Percentiles rank a stretch among this genome's conserved stretches.
Evolutionary conservation across 2,797 vertebrate genomes (phyloP).

Genomic region (Chelidonichthys spinosus): DNA sequence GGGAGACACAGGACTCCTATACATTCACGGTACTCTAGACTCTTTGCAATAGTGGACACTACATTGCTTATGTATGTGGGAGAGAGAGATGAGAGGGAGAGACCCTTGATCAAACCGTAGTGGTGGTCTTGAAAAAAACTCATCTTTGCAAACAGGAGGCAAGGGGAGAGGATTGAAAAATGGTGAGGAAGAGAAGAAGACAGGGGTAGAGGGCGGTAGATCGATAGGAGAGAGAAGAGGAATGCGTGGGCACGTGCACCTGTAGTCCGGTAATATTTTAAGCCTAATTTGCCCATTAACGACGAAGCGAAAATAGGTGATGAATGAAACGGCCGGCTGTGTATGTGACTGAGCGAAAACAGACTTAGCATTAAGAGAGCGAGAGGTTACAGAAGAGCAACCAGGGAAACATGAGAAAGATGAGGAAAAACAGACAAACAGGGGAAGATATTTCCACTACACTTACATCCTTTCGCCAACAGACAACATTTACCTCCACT

Average conservation of each 20-base stretch:
- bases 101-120: conserved; percentile 11
- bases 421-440: not conserved
- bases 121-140: not conserved
- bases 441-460: not conserved
- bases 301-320: not conserved
- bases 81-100: too few species aligned
- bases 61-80: not conserved
- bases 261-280: not conserved
- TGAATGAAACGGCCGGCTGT: not conserved
- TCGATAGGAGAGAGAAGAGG: not conserved
- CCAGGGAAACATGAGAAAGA: not conserved
- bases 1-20: conserved; percentile 93
- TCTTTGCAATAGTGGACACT: not conserved
- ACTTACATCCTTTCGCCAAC: not conserved
- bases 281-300: conserved; percentile 10
- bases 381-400: conserved; percentile 21
- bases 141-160: conserved; percentile 13
- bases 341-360: not conserved
- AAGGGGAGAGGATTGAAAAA: not conserved
- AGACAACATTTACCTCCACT: not conserved
- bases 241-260: not conserved
- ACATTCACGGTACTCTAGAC: conserved; percentile 87
- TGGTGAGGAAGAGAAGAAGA: not conserved
- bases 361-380: conserved; percentile 6
- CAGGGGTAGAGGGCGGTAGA: not conserved